Evolutionary conservation across 1,140 invertebrate species (phyloP), one percentile per base, ranked within the genome.

Genomic region (Drosophila melanica): DNA sequence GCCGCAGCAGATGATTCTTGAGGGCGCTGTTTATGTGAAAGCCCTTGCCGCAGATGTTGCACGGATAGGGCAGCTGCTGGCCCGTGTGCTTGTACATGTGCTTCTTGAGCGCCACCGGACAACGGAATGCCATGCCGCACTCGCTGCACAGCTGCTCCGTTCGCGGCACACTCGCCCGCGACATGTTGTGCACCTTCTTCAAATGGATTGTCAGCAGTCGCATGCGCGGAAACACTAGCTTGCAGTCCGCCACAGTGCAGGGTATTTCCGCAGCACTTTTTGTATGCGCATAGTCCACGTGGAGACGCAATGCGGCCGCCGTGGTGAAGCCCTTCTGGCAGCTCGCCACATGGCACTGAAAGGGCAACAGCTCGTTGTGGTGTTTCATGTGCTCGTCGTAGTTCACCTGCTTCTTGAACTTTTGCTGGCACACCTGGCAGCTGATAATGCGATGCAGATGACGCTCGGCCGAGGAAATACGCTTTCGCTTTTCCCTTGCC

Each of bases 11-110:
- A 72, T 91, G 90, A 48, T 91, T 87, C 47, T 92, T 92, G 0
- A 92, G 58, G 0, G 84, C 84, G 35, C 84, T 89, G 7, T 92
- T 92, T 0, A 90, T 84, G 16, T 86, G 79, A 30, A 92, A 92
- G 30, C 78, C 81, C 62, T 92, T 91, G 48, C 93, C 93, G 71
- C 93, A 94, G 1, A 93, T 93, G 55, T 94, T 93, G 67, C 94
- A 94, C 0, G 93, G 92, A 62, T 93, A 94, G 1, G 93, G 93
- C 44, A 93, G 92, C 80, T 94, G 92, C 11, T 93, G 92, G 3
- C 93, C 93, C 44, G 81, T 89, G 41, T 94, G 93, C 9, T 93
- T 94, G 42, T 93, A 93, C 64, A 93, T 93, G 68, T 94, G 94
- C 48, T 94, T 91, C 55, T 91, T 91, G 0, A 91, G 54, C 1